phyloP scores from a whole-genome alignment of 2,797 vertebrate species.

The Enteromius radiatus region DNA sequence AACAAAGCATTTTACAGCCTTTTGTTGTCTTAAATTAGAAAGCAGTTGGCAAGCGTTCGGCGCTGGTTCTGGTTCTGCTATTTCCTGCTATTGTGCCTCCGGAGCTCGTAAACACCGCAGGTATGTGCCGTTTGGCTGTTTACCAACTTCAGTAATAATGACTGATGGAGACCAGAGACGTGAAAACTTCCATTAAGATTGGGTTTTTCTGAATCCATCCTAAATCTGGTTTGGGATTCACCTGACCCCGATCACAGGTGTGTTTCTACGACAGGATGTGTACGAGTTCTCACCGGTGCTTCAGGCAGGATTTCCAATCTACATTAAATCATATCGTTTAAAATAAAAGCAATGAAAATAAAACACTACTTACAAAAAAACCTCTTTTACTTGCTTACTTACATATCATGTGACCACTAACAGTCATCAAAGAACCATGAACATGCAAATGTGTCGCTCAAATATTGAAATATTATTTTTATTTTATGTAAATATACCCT shows the following conservation, averaged over 20 bases:
- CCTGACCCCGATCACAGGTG: not conserved
- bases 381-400: not conserved
- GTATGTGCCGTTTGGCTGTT: not conserved
- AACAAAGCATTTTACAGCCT: not conserved
- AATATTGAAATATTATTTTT: not conserved
- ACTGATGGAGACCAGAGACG: not conserved
- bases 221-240: not conserved
- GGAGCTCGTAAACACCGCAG: not conserved
- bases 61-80: not conserved
- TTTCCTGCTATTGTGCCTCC: conserved; percentile 20
- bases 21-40: not conserved
- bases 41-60: not conserved
- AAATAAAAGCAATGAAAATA: not conserved
- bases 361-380: not conserved
- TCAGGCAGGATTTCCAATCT: not conserved
- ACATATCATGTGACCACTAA: not conserved
- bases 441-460: not conserved
- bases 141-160: not conserved
- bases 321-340: not conserved
- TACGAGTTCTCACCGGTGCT: not conserved
- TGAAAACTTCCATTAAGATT: too few species aligned
- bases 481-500: not conserved
- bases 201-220: too few species aligned
- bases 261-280: not conserved
- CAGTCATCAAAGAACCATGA: not conserved